These are phyloP conservation scores for Acholoe squamosa DNA, from an alignment of 2,888 invertebrate genomes.

Conservation along the genomic window DNA sequence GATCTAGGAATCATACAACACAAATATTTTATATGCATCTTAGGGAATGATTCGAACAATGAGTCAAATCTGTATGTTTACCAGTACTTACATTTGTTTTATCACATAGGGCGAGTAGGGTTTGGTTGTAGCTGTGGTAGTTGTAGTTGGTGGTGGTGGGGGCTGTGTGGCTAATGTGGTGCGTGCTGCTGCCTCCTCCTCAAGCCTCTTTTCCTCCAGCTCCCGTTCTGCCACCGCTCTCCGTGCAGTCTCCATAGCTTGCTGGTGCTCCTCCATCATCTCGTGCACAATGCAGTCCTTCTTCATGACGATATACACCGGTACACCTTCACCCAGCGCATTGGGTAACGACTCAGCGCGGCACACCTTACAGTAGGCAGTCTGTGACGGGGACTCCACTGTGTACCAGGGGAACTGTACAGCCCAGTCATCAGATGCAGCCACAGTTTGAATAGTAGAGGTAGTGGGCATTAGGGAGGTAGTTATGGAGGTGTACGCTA, in stretches of 20 bases:
- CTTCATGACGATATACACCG: slow-evolving; percentile 38
- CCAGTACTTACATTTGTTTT: slow-evolving; percentile 23
- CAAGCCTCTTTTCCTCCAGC: neutral
- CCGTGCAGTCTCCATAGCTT: neutral
- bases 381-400: slow-evolving; percentile 17
- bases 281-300: slow-evolving; percentile 45
- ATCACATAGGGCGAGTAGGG: neutral
- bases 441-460: neutral
- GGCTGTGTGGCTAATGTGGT: neutral
- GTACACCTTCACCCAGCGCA: slow-evolving; percentile 23
- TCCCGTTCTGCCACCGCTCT: neutral
- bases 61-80: too few species aligned
- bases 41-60: too few species aligned
- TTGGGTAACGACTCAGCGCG: neutral
- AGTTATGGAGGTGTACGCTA: neutral
- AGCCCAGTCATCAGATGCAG: slow-evolving; percentile 45
- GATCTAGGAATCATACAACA: too few species aligned
- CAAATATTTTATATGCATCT: too few species aligned
- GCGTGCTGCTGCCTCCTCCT: neutral
- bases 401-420: slow-evolving; percentile 42
- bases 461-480: neutral
- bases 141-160: neutral
- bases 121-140: neutral
- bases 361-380: neutral
- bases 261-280: slow-evolving; percentile 26